Percentiles rank a stretch among this genome's conserved stretches.
phyloP scores from a whole-genome alignment of 1,140 invertebrate genomes.

The Sweltsa coloradensis region DNA sequence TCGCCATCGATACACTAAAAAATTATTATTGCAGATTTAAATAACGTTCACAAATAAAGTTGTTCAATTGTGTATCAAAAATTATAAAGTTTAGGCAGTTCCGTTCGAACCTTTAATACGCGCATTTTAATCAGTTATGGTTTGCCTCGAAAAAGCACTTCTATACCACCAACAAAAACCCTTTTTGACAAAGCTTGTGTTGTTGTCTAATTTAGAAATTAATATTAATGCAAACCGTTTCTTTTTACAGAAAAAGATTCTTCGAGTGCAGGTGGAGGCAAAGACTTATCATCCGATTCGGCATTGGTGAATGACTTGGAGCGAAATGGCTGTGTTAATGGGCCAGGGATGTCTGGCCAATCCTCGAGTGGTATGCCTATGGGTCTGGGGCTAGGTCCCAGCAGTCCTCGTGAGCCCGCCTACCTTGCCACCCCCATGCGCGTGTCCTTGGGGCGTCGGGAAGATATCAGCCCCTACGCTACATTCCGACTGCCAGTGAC shows the following conservation, averaged over 20 bases:
- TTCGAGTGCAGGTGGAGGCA: constrained; percentile 3
- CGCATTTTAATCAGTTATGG: too few species aligned
- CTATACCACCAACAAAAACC: too few species aligned
- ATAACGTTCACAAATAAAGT: background rate
- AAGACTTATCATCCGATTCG: constrained; percentile 5
- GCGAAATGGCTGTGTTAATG: constrained; percentile 5
- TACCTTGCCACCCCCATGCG: constrained; percentile 8
- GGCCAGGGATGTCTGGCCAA: background rate
- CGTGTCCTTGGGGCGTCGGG: constrained; percentile 6
- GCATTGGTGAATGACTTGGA: constrained; percentile 7
- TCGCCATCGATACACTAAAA: background rate
- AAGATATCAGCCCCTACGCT: constrained; percentile 10
- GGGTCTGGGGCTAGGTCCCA: background rate
- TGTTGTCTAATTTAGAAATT: too few species aligned
- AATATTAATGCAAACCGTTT: too few species aligned
- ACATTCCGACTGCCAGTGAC: constrained; percentile 8
- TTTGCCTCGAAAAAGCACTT: too few species aligned
- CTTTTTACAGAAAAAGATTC: background rate
- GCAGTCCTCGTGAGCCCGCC: constrained; percentile 4
- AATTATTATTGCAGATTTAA: background rate
- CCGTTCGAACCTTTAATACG: too few species aligned
- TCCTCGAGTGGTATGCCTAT: background rate
- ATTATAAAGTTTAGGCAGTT: too few species aligned
- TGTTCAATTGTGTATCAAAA: too few species aligned
- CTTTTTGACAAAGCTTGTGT: too few species aligned